These are phyloP conservation scores for Scartelaos histophorus DNA, from an alignment of 2,113 vertebrate genomes.

Conservation along the genomic window DNA sequence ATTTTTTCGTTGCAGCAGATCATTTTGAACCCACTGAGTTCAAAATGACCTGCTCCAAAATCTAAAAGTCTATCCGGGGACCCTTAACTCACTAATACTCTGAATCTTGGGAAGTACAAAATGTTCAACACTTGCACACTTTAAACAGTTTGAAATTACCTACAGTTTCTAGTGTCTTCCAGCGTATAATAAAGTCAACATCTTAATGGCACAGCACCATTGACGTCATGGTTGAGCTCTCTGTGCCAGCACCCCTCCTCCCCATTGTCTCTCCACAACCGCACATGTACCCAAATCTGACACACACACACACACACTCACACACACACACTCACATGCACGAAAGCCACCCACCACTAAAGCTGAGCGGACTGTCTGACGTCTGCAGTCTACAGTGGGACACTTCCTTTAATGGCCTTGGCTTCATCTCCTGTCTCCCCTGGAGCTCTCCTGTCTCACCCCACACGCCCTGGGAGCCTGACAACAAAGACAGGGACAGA, in stretches of 20 bases:
- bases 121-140: no score
- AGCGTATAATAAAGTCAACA: neutral
- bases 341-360: constrained; percentile 54
- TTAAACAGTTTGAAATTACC: neutral
- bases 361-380: constrained; percentile 62
- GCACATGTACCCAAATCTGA: neutral
- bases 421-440: constrained; percentile 63
- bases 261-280: neutral
- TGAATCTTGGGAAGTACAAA: no score
- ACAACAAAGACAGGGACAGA: constrained; percentile 27
- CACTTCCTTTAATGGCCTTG: constrained; percentile 64
- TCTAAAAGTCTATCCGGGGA: no score
- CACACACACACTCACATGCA: neutral
- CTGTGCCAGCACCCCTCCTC: neutral
- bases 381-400: constrained; percentile 44
- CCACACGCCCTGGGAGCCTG: constrained; percentile 52
- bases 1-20: no score
- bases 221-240: constrained; percentile 35
- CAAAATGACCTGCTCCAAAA: no score
- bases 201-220: constrained; percentile 9
- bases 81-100: no score
- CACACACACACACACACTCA: constrained; percentile 42
- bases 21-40: no score
- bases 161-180: neutral
- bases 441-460: constrained; percentile 59